Evolutionary conservation across 2,888 invertebrate genomes (phyloP).

Genomic region (Neocrepidodera transversa): DNA sequence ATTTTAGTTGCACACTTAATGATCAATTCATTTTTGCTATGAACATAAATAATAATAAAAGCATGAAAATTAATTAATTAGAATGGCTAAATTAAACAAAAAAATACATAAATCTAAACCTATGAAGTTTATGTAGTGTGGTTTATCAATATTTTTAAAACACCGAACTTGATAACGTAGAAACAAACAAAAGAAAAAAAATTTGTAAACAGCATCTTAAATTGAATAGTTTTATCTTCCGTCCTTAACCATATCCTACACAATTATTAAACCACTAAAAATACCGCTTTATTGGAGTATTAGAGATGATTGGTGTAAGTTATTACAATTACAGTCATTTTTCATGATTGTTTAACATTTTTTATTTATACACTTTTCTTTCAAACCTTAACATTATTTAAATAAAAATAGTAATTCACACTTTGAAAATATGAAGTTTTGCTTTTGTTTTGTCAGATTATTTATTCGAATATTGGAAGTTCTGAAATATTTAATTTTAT

Average conservation of each 20-base stretch:
- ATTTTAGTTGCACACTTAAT: no score
- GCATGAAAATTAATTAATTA: no score
- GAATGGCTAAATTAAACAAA: no score
- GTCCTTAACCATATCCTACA: conserved; percentile 7
- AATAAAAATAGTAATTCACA: conserved; percentile 2
- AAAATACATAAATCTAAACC: no score
- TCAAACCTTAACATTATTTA: conserved; percentile 20
- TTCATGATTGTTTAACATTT: conserved; percentile 43
- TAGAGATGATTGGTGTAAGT: conserved; percentile 49
- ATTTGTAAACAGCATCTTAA: neutral
- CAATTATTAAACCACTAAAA: conserved; percentile 34
- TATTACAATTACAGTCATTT: conserved; percentile 39
- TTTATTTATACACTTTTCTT: conserved; percentile 23
- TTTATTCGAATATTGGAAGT: no score
- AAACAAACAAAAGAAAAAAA: no score
- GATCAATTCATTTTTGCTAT: no score
- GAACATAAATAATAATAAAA: no score
- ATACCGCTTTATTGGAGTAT: conserved; percentile 39
- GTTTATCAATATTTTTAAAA: no score
- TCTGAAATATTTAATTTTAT: no score
- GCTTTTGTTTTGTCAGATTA: neutral
- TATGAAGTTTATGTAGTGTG: no score
- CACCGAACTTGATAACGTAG: no score
- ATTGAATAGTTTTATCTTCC: neutral
- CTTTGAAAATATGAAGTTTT: conserved; percentile 14